These are phyloP conservation scores for Morelia viridis DNA, from an alignment of 2,797 vertebrate genomes.

Conservation along the genomic window DNA sequence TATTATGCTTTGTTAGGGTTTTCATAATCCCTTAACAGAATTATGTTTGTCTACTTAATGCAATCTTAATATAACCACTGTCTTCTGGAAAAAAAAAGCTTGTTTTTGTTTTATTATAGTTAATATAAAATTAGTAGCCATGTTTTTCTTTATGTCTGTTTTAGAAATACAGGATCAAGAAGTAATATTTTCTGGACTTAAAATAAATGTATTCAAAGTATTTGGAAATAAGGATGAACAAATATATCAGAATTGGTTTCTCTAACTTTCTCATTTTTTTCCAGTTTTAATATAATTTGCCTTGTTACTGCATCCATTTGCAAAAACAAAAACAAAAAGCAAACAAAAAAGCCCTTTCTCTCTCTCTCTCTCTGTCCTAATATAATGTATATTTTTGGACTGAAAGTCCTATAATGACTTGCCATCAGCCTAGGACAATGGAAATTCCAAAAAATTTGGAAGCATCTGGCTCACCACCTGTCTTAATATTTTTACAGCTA, in stretches of 20 bases:
- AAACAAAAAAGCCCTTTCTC: neutral
- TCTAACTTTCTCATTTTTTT: neutral
- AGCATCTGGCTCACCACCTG: neutral
- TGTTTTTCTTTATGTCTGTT: neutral
- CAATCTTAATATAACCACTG: neutral
- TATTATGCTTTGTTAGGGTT: neutral
- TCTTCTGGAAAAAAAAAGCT: neutral
- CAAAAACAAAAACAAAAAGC: neutral
- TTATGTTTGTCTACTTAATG: neutral
- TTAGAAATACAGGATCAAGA: neutral
- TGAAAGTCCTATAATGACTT: neutral
- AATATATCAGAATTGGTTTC: neutral
- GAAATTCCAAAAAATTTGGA: neutral
- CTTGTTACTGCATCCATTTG: neutral
- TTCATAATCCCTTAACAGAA: neutral
- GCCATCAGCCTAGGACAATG: neutral
- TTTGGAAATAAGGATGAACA: neutral
- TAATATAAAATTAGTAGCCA: neutral
- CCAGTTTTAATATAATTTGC: neutral
- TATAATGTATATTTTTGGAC: neutral
- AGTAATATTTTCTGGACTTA: neutral
- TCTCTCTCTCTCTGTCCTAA: neutral
- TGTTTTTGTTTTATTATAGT: neutral
- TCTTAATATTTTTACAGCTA: neutral
- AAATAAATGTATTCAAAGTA: neutral